A percentile compares a stretch with the other conserved stretches of the same genome.
Evolutionary conservation across 1,140 invertebrate genomes (phyloP).

Genomic region (honey bee (Apis mellifera)): DNA sequence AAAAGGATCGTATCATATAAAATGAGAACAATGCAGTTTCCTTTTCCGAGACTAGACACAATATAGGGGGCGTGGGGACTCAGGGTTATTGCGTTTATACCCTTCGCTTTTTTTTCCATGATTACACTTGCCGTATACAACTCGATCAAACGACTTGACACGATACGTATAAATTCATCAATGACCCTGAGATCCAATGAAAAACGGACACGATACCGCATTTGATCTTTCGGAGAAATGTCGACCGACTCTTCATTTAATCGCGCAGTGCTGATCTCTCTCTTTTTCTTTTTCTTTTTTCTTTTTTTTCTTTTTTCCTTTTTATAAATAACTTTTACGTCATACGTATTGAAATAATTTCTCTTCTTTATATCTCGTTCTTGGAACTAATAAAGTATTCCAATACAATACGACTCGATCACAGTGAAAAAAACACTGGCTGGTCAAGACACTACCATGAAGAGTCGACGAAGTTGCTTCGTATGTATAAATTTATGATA

Average conservation of each 20-base stretch:
- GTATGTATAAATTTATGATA: slow-evolving; percentile 45
- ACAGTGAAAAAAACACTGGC: neutral
- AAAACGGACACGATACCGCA: slow-evolving; percentile 24
- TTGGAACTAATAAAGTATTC: neutral
- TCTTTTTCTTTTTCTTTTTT: neutral
- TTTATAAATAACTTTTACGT: too few relatives aligned
- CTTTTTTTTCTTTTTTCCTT: neutral
- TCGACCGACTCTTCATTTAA: slow-evolving; percentile 25
- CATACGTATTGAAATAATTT: too few relatives aligned
- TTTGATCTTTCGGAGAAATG: slow-evolving; percentile 15
- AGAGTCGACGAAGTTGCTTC: slow-evolving; percentile 36
- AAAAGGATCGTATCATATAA: slow-evolving; percentile 66
- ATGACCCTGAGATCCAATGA: slow-evolving; percentile 25
- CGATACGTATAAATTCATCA: neutral
- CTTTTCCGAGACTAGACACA: slow-evolving; percentile 68
- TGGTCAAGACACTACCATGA: slow-evolving; percentile 4
- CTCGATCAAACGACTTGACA: slow-evolving; percentile 1
- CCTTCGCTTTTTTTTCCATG: neutral
- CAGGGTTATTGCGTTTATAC: slow-evolving; percentile 7
- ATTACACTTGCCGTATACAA: slow-evolving; percentile 7
- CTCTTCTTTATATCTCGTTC: neutral
- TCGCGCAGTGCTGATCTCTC: neutral
- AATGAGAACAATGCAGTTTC: slow-evolving; percentile 56
- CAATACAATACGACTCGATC: neutral
- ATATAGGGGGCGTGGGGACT: slow-evolving; percentile 15